Base-by-base conservation (phyloP, 2,797 vertebrate species). In the Rhinichthys osculus region DNA sequence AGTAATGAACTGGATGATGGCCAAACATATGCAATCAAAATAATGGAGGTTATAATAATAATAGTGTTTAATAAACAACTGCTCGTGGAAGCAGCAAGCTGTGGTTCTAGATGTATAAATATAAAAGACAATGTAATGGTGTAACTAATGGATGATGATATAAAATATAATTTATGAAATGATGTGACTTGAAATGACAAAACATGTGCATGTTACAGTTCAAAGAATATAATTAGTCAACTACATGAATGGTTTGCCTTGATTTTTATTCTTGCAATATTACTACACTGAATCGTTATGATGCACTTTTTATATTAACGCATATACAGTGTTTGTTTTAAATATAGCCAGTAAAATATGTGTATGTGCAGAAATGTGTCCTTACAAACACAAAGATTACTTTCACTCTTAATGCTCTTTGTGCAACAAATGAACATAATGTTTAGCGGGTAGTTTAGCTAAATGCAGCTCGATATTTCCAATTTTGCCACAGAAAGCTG, bases 1-100 rank as follows among this genome's bases (percentile, higher is more conserved):
- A 86, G 88, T 88, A 85, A 90, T 90, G 74, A 72, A 33, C 84
- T 85, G 87, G 91, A 85, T 52, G 17, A 35, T 5, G 71, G 59
- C 82, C 82, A 82, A 78, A 81, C 64, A 47, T 67, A 62, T 19
- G 21, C 73, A 64, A 59, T 81, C 84, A 76, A 23, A 84, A 40
- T 78, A 73, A 66, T 73, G 42, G 38, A 69, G 83, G 38, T 42
- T 85, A 11, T 71, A 70, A 78, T 59, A 78, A 78, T 78, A 70
- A 33, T 70, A 54, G 33, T 30, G 62, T 70, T 59, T 40, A 54
- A 71, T 71, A 82, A 70, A 71, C n/a, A 71, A 52, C 74, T 42
- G 47, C 64, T 84, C 8, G 50, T 14, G 33, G 40, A 66, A 74
- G n/a, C 7, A 5, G 33, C n/a, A 42, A 44, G 33, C 11, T 67